These are phyloP conservation scores for Glossophaga mutica DNA, from an alignment of 2,797 vertebrate genomes.

Conservation along the genomic window DNA sequence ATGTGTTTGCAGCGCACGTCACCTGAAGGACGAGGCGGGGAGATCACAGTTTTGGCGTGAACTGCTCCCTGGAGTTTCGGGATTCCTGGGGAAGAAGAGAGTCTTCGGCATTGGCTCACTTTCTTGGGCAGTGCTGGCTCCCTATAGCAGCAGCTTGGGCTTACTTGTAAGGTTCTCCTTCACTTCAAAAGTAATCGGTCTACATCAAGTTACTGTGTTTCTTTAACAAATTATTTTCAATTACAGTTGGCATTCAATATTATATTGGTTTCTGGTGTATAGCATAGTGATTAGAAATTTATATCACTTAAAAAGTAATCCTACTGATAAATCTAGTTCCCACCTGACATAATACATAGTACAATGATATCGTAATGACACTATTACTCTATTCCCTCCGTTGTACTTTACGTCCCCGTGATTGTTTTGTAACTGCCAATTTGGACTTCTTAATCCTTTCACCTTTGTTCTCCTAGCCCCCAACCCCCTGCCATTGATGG, in stretches of 20 bases:
- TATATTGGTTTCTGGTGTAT: background rate
- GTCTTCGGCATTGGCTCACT: background rate
- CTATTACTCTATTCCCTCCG: background rate
- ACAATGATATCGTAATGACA: no score
- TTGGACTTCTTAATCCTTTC: background rate
- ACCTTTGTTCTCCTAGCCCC: background rate
- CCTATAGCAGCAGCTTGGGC: background rate
- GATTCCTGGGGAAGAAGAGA: slow-evolving; percentile 7
- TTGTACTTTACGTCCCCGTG: background rate
- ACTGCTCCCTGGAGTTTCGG: background rate
- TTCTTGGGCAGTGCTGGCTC: background rate
- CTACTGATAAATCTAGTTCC: background rate
- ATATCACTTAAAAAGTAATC: background rate
- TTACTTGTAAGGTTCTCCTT: background rate
- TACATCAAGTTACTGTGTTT: background rate
- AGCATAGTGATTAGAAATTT: background rate
- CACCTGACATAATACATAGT: background rate
- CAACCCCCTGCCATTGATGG: no score
- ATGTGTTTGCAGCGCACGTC: slow-evolving; percentile 45
- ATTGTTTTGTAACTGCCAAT: background rate
- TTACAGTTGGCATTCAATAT: background rate
- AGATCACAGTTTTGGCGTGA: slow-evolving; percentile 27
- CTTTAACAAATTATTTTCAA: background rate
- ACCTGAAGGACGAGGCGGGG: slow-evolving; percentile 46
- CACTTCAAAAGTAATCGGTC: background rate